These are phyloP conservation scores for Hirtodrosophila alboralis DNA, from an alignment of 2,888 invertebrate species.

Conservation along the genomic window DNA sequence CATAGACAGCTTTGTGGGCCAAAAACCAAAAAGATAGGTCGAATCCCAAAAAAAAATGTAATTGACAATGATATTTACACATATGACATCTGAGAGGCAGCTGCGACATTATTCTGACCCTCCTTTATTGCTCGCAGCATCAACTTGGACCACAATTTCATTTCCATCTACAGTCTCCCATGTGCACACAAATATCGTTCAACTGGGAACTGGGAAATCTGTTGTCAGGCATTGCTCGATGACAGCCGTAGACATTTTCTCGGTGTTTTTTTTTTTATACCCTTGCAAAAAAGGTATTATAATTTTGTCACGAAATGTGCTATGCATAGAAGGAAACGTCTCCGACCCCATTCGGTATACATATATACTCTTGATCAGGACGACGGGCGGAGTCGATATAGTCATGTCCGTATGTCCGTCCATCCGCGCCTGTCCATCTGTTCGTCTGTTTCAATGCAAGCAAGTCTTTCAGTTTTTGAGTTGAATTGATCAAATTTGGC, in stretches of 20 bases:
- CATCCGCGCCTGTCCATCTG: no score
- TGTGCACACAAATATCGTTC: constrained; percentile 24
- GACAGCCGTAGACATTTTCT: constrained; percentile 29
- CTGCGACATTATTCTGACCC: constrained; percentile 16
- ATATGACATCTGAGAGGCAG: constrained; percentile 20
- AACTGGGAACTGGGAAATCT: constrained; percentile 21
- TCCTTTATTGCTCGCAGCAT: not conserved
- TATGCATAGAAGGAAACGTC: no score
- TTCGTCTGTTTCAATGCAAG: no score
- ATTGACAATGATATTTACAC: constrained; percentile 50
- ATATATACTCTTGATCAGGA: no score
- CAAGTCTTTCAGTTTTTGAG: no score
- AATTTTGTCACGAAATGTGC: no score
- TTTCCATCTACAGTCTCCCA: not conserved
- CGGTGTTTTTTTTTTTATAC: not conserved
- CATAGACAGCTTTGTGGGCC: constrained; percentile 2
- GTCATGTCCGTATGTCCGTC: no score
- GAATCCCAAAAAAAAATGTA: constrained; percentile 23
- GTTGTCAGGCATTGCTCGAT: constrained; percentile 25
- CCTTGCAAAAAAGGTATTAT: no score
- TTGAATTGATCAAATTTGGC: no score
- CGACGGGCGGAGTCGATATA: no score
- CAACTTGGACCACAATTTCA: not conserved
- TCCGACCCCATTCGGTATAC: no score
- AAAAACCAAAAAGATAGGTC: constrained; percentile 2